phyloP scores from a whole-genome alignment of 2,797 vertebrate species.

The Sebastes elongatus region DNA sequence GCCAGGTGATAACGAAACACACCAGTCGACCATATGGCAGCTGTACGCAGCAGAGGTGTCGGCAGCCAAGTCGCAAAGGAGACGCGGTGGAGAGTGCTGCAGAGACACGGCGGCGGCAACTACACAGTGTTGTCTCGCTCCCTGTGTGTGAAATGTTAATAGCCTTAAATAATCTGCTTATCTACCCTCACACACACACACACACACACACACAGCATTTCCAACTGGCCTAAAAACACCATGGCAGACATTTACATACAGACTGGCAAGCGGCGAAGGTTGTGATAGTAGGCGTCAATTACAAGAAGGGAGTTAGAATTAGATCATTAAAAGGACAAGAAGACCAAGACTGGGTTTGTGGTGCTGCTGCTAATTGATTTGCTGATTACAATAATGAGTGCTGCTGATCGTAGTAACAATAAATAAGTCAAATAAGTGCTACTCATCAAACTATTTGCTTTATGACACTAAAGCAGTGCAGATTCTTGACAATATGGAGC shows the following conservation, averaged over 20 bases:
- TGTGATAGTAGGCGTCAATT: neutral
- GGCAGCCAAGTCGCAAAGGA: slow-evolving; percentile 51
- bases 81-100: slow-evolving; percentile 31
- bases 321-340: slow-evolving; percentile 13
- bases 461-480: neutral
- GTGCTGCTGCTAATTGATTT: slow-evolving; percentile 13
- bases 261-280: neutral
- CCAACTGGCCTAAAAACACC: slow-evolving; percentile 7
- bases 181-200: slow-evolving; percentile 48
- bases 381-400: slow-evolving; percentile 1
- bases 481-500: slow-evolving; percentile 1
- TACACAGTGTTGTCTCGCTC: slow-evolving; percentile 31
- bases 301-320: neutral
- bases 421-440: neutral
- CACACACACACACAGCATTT: neutral
- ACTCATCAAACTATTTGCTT: neutral
- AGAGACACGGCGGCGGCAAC: slow-evolving; percentile 31
- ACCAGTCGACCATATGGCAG: slow-evolving; percentile 52
- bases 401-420: neutral
- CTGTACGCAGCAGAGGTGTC: slow-evolving; percentile 38
- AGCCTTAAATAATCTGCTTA: slow-evolving; percentile 82
- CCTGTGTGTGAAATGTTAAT: slow-evolving; percentile 81
- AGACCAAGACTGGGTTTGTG: neutral
- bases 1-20: slow-evolving; percentile 58
- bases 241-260: neutral